Base-by-base conservation (phyloP, 2,113 vertebrate genomes). In the Alethe castanea region DNA sequence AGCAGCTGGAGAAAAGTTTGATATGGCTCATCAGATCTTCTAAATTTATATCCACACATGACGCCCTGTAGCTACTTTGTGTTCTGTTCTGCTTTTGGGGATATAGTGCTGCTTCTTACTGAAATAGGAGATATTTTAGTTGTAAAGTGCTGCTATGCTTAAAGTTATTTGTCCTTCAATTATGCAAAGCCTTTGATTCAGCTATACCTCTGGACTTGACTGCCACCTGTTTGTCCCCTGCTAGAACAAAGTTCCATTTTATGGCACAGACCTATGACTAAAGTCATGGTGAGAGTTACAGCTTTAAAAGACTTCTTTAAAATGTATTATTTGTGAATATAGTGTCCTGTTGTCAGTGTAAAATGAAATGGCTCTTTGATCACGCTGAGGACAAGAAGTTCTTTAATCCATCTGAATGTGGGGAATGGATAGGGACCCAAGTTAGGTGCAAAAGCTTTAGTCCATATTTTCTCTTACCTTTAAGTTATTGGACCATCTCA, bases 1-100 rank as follows among this genome's bases (percentile, higher is more conserved):
- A 97, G 69, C 94, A 97, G 94, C 96, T 96, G 96, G 79, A 86
- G 88, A 80, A 94, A 96, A 95, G 81, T 97, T 88, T 94, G 92
- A 86, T 67, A 71, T 92, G 73, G 84, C 66, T 92, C 90, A 94
- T 86, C 65, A 60, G 29, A 86, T 90, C 52, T 86, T 79, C 88
- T 86, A 78, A 93, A 95, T 92, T 86, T 92, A 71, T 79, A 77
- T 36, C 61, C n/a, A 79, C 38, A 67, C 50, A 48, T 54, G 53
- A 83, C 95, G 9, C 25, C 20, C 57, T 1, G 2, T n/a, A 71
- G 45, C 33, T 87, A 20, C 64, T 84, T 87, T 6, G 0, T 47
- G 36, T 78, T 91, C 48, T 89, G 24, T 81, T 84, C 73, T 66
- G 31, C 23, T 88, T 86, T 67, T 48, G 57, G n/a, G 25, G 36